Evolutionary conservation across 1,140 invertebrate genomes (phyloP), one percentile per base, ranked within the genome.

Genomic region (Ceratosolen fusciceps): DNA sequence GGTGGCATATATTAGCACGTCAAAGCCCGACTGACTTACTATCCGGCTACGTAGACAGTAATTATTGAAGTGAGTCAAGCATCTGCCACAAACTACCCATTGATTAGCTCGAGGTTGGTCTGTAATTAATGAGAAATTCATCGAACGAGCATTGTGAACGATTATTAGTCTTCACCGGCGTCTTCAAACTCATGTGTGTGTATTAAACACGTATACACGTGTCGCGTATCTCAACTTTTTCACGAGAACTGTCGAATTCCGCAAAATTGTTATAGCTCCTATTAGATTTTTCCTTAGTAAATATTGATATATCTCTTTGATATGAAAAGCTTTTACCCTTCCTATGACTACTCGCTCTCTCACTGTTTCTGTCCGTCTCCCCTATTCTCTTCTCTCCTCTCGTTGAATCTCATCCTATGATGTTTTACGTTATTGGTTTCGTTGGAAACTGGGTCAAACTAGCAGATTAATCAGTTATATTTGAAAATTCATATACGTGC

Each of bases 101-200:
- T 87, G 85, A 88, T 86, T 87, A 86, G 84, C 83, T 74, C 83
- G 80, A 82, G 83, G 82, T 81, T 81, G 14, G 49, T 76, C 74
- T 67, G 80, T 88, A 87, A 88, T 88, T 87, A 87, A 86, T 86
- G 85, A 81, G 84, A 84, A 77, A 82, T 78, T 84, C 83, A 73
- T 78, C 26, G 68, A 78, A 43, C 52, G 70, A 19, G 34, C 49
- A 43, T 62, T 21, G 47, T 8, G 49, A 31, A 16, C 24, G 73
- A 75, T 75, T n/a, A n/a, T n/a, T 75, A 47, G 24, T n/a, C 31
- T 31, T 10, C 39, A 43, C 10, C 9, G 21, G 21, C 16, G 37
- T 73, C 52, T 56, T 58, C 58, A 19, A n/a, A 24, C 9, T 67
- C 34, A 21, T 39, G 5, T 43, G 12, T 7, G 12, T 43, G 39